phyloP scores from a whole-genome alignment of 1,140 invertebrate species.

The Magallana angulata region DNA sequence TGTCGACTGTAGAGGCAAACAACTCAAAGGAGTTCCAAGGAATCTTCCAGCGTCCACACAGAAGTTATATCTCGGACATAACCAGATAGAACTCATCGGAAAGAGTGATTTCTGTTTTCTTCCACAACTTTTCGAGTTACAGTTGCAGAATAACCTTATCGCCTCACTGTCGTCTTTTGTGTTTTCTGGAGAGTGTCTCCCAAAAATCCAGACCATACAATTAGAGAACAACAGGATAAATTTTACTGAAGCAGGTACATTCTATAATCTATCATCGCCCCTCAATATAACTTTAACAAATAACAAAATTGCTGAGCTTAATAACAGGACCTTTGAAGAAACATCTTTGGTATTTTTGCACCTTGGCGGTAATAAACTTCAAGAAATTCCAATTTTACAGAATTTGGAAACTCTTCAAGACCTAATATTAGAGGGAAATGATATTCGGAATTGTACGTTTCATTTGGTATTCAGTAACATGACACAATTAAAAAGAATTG shows the following conservation, averaged over 20 bases:
- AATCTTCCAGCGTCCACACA: slow-evolving; percentile 59
- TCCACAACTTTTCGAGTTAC: slow-evolving; percentile 56
- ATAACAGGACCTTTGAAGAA: slow-evolving; percentile 55
- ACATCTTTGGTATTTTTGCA: slow-evolving; percentile 52
- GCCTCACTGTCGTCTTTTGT: slow-evolving; percentile 43
- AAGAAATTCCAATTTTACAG: slow-evolving; percentile 57
- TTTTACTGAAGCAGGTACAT: slow-evolving; percentile 46
- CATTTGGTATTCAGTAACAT: slow-evolving; percentile 50
- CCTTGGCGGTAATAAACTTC: slow-evolving; percentile 62
- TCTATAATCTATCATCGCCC: slow-evolving; percentile 53
- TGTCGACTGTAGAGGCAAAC: slow-evolving; percentile 66
- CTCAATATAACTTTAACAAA: slow-evolving; percentile 54
- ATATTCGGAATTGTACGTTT: slow-evolving; percentile 62
- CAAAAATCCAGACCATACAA: slow-evolving; percentile 46
- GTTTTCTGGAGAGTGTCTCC: slow-evolving; percentile 51
- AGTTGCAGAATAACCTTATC: slow-evolving; percentile 58
- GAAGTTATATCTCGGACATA: slow-evolving; percentile 63
- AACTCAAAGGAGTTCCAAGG: slow-evolving; percentile 56
- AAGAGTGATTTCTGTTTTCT: slow-evolving; percentile 37
- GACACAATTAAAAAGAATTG: slow-evolving; percentile 48
- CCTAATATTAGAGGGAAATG: slow-evolving; percentile 64
- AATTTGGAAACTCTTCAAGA: slow-evolving; percentile 51
- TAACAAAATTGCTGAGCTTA: slow-evolving; percentile 57
- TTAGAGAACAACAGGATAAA: slow-evolving; percentile 58
- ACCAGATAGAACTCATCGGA: slow-evolving; percentile 52